Evolutionary conservation across 2,113 vertebrate species (phyloP).

Genomic region (Paradisaea rubra): DNA sequence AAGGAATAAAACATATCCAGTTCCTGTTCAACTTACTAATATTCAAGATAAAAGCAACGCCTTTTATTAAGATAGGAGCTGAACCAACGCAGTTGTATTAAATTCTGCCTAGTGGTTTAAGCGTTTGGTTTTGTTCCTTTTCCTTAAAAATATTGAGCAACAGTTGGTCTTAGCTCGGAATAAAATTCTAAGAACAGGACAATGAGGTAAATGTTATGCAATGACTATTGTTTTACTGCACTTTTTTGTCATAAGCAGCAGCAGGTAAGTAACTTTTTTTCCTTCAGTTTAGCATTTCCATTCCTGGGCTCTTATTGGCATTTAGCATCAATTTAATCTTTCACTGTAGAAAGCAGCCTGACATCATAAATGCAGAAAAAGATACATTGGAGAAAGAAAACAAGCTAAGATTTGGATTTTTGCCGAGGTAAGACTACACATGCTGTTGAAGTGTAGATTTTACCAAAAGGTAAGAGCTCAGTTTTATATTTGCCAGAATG

Average conservation of each 20-base stretch:
- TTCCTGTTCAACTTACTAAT: background rate
- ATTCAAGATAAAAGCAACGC: background rate
- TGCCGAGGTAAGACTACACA: background rate
- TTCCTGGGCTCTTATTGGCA: background rate
- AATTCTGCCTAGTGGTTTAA: background rate
- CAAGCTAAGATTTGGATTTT: background rate
- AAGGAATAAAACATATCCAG: background rate
- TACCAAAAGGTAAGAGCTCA: background rate
- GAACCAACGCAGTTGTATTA: background rate
- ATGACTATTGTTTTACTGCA: background rate
- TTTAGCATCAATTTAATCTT: background rate
- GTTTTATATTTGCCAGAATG: background rate
- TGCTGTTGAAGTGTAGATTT: background rate
- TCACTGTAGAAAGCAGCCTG: background rate
- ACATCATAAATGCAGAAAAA: background rate
- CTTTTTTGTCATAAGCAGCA: background rate
- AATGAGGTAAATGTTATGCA: background rate
- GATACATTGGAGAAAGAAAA: background rate
- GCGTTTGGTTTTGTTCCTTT: background rate
- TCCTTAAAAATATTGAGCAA: background rate
- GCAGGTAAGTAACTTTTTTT: background rate
- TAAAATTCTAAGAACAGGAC: background rate
- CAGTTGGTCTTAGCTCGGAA: background rate
- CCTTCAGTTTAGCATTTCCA: background rate
- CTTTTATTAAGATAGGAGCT: background rate